phyloP scores from a whole-genome alignment of 2,113 vertebrate species.

The Cheilinus undulatus region DNA sequence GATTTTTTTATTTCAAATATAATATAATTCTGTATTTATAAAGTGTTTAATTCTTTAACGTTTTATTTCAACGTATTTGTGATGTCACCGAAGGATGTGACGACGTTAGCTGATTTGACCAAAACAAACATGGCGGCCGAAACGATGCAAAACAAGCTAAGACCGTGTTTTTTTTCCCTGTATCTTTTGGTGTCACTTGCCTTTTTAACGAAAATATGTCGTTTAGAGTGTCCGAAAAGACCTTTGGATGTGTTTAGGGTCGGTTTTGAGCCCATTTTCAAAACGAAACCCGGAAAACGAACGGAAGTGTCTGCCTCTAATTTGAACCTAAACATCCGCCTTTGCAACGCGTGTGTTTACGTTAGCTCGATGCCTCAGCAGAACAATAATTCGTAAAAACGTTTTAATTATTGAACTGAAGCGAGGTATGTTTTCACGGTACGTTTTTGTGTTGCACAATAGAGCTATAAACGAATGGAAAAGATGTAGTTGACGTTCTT shows the following conservation, averaged over 20 bases:
- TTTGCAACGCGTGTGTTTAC: conserved; percentile 44
- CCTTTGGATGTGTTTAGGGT: neutral
- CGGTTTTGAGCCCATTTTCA: accelerated
- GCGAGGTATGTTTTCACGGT: neutral
- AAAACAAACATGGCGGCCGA: conserved; percentile 72
- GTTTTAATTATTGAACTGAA: neutral
- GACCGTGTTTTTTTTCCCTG: neutral
- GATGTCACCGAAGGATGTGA: neutral
- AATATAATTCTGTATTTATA: too few relatives aligned
- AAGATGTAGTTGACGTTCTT: conserved; percentile 31
- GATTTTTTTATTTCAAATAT: too few relatives aligned
- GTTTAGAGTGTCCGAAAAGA: neutral
- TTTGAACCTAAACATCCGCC: conserved; percentile 80
- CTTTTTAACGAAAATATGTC: neutral
- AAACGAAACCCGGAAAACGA: conserved; percentile 24
- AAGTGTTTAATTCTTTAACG: neutral
- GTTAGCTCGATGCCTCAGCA: neutral
- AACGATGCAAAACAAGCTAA: neutral
- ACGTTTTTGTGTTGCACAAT: neutral
- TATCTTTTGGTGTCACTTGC: neutral
- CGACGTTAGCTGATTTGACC: conserved; percentile 37
- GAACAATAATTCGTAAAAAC: neutral
- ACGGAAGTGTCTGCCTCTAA: conserved; percentile 45
- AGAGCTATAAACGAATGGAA: neutral
- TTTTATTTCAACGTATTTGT: neutral